Conservation (phyloP, 2,113 vertebrate genomes). For the Sialia sialis region DNA sequence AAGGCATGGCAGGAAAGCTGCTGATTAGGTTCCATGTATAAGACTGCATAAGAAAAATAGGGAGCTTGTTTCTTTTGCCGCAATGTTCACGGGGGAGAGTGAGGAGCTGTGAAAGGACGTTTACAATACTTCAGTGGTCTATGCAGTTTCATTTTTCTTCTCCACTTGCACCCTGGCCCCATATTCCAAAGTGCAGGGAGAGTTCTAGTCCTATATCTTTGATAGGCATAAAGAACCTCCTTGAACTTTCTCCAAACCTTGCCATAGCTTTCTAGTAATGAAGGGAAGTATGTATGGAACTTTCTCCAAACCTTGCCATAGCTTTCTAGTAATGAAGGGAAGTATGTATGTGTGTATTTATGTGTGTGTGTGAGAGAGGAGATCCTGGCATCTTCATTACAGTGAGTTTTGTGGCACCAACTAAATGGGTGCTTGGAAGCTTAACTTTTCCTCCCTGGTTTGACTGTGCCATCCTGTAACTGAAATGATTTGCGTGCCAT, state of each 20-base stretch:
- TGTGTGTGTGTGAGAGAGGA: neutral
- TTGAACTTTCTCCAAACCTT: neutral
- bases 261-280: neutral
- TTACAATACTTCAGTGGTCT: neutral
- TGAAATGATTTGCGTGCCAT: conserved; percentile 53
- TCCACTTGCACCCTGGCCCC: neutral
- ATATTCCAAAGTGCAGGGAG: neutral
- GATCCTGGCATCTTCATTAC: neutral
- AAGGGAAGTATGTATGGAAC: neutral
- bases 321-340: neutral
- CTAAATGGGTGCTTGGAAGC: neutral
- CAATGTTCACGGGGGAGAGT: neutral
- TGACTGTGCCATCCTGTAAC: conserved; percentile 49
- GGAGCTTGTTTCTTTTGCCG: neutral
- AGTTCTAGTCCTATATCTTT: neutral
- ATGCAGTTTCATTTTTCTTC: neutral
- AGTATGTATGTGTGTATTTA: fast-evolving
- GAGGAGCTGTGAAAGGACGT: neutral
- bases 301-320: neutral
- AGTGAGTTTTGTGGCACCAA: neutral
- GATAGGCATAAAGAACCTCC: neutral
- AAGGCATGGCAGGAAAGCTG: neutral
- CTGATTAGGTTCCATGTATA: neutral
- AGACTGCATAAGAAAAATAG: neutral
- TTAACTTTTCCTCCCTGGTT: conserved; percentile 40